A percentile compares a stretch with the other conserved stretches of the same genome.
phyloP scores from a whole-genome alignment of 1,140 invertebrate genomes.

The Drosophila elegans region DNA sequence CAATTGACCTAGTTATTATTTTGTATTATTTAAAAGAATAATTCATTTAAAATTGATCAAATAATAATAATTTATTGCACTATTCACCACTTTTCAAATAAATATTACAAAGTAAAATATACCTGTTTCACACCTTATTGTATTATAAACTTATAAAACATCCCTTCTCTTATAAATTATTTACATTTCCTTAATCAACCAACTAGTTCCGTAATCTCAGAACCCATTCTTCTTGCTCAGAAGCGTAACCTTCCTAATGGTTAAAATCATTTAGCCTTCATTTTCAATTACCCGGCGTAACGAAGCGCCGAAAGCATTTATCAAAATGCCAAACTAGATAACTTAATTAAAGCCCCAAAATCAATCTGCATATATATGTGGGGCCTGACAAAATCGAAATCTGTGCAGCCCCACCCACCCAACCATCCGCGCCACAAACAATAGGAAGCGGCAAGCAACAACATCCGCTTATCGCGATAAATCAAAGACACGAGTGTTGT shows the following conservation, averaged over 20 bases:
- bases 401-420: background rate
- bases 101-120: no score
- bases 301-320: slow-evolving; percentile 48
- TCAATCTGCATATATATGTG: slow-evolving; percentile 71
- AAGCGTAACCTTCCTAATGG: slow-evolving; percentile 34
- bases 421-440: slow-evolving; percentile 19
- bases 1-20: slow-evolving; percentile 2
- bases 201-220: background rate
- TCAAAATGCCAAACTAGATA: slow-evolving; percentile 61
- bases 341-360: slow-evolving; percentile 69
- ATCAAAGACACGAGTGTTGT: slow-evolving; percentile 81
- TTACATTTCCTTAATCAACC: background rate
- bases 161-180: background rate
- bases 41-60: no score
- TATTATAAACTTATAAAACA: no score
- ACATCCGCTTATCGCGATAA: slow-evolving; percentile 79
- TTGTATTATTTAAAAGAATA: no score
- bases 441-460: slow-evolving; percentile 35
- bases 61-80: no score
- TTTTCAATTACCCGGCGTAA: slow-evolving; percentile 46
- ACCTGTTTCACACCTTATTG: no score
- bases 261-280: slow-evolving; percentile 53
- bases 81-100: no score
- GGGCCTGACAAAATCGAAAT: slow-evolving; percentile 10
- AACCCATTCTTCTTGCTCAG: background rate